Evolutionary conservation across 2,113 vertebrate species (phyloP).

Genomic region (Rhizomys pruinosus): DNA sequence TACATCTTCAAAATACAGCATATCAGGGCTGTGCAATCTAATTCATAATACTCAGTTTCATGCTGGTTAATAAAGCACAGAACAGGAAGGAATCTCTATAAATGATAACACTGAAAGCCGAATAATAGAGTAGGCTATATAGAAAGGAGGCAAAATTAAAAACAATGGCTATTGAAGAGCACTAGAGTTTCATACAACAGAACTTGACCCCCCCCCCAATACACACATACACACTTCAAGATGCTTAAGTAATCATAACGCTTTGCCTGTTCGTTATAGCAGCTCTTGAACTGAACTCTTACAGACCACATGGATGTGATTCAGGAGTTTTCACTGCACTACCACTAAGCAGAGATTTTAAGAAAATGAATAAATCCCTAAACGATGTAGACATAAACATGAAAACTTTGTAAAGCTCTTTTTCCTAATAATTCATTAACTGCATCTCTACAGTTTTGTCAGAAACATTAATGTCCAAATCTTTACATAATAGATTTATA

Average conservation of each 20-base stretch:
- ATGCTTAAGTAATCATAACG: neutral
- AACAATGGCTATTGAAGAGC: neutral
- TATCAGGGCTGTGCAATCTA: slow-evolving; percentile 60
- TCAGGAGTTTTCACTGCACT: slow-evolving; percentile 39
- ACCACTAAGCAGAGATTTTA: slow-evolving; percentile 47
- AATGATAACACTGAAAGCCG: slow-evolving; percentile 62
- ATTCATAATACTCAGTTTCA: slow-evolving; percentile 63
- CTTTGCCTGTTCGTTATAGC: neutral
- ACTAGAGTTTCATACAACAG: neutral
- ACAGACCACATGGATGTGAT: neutral
- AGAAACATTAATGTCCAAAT: slow-evolving; percentile 53
- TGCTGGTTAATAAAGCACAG: slow-evolving; percentile 59
- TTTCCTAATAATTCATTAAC: slow-evolving; percentile 50
- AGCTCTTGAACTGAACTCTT: slow-evolving; percentile 27
- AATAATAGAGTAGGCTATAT: neutral
- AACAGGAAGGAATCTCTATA: slow-evolving; percentile 58
- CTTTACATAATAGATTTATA: slow-evolving; percentile 28
- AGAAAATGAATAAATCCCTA: slow-evolving; percentile 59
- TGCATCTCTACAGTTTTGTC: slow-evolving; percentile 7
- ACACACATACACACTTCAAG: slow-evolving; percentile 19
- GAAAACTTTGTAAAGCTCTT: slow-evolving; percentile 53
- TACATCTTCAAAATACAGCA: slow-evolving; percentile 48
- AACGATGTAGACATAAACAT: neutral
- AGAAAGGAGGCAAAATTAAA: neutral
- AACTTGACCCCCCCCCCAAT: neutral